Base-by-base conservation (phyloP, 1,140 invertebrate species). In the Drosophila suzukii region DNA sequence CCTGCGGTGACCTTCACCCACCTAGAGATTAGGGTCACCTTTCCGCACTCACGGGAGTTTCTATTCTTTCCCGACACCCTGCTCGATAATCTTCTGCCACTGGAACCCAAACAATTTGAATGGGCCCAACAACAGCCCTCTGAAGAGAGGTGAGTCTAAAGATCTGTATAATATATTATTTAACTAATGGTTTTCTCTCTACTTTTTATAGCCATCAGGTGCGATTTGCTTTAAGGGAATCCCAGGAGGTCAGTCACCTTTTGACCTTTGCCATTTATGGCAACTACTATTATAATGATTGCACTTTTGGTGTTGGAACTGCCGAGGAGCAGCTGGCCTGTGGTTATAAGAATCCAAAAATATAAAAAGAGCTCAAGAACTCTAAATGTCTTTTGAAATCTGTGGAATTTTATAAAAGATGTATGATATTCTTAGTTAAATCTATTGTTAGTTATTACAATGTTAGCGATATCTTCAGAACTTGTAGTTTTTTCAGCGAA, bases 191-290 rank as follows among this genome's bases (percentile, higher is more conserved):
- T 12, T 39, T 27, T 27, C 30, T 11, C 0, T 7, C 32, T 56
- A 10, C 12, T 59, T 17, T 11, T 5, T 12, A 13, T 43, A 91
- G 90, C 6, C 61, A 81, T 44, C 17, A 66, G 13, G 58, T 78
- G 6, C 75, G 81, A 6, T 82, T 72, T 12, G 51, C 17, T 0
- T 4, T 84, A 7, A 49, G 63, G 3, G 30, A 62, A 0, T 38
- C 59, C 1, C 30, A 61, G 7, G 41, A 71, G 24, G 41, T 75
- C 6, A n/a, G 32, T 8, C 75, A 91, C 41, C 51, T 91, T 0
- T 38, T 92, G 34, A 77, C 84, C 15, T 91, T 91, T 51, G 76
- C 65, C 12, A 78, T 90, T 53, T 92, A 92, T 47, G 90, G 81
- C 6, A 91, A 91, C 30, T 91, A 86, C 43, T 91, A 63, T 30